Evolutionary conservation across 2,888 invertebrate species (phyloP).

Genomic region (Cosmorhoe ocellata): DNA sequence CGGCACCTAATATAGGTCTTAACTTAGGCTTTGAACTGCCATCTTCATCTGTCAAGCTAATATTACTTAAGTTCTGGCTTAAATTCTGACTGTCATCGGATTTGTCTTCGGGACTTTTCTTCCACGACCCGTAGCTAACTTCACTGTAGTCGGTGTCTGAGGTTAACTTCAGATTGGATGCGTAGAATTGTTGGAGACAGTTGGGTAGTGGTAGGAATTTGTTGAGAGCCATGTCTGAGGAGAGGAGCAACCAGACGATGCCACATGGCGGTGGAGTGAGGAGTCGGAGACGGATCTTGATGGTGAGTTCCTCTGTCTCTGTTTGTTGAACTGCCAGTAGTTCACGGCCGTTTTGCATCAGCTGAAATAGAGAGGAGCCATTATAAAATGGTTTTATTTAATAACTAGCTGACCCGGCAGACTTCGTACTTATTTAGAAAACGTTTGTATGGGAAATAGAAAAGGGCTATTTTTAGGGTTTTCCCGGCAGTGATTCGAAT

Average conservation of each 20-base stretch:
- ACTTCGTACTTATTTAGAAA: too few species aligned
- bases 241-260: slow-evolving; percentile 70
- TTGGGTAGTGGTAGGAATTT: slow-evolving; percentile 74
- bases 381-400: too few species aligned
- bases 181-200: slow-evolving; percentile 73
- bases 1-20: slow-evolving; percentile 72
- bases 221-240: slow-evolving; percentile 71
- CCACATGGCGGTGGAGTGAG: slow-evolving; percentile 64
- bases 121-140: slow-evolving; percentile 75
- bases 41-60: slow-evolving; percentile 61
- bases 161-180: slow-evolving; percentile 65
- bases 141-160: slow-evolving; percentile 67
- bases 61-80: slow-evolving; percentile 59
- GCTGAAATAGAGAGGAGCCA: slow-evolving; percentile 46
- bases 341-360: slow-evolving; percentile 76
- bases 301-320: slow-evolving; percentile 69
- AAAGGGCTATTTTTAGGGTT: too few species aligned
- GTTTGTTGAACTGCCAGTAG: slow-evolving; percentile 62
- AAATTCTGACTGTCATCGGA: slow-evolving; percentile 53
- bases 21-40: slow-evolving; percentile 64
- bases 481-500: too few species aligned
- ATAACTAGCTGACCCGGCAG: too few species aligned
- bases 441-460: too few species aligned
- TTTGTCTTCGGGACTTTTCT: slow-evolving; percentile 62
- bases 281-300: slow-evolving; percentile 65